Percentiles rank a stretch among this genome's conserved stretches.
Conservation (phyloP, 2,888 invertebrate species). For the Nomada flava region DNA sequence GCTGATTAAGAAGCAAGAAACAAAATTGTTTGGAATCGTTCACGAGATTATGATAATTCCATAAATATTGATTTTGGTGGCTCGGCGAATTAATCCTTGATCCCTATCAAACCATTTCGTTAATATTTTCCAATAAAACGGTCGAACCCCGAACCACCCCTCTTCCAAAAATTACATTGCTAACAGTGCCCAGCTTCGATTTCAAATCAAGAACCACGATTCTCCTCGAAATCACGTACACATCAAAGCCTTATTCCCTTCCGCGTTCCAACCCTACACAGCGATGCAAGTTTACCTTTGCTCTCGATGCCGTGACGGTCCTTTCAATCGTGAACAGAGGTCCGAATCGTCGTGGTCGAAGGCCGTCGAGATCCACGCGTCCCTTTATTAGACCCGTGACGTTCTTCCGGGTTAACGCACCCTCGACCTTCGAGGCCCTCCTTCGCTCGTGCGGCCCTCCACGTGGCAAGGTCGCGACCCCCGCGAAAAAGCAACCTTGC, state of each 20-base stretch:
- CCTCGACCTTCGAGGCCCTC: slow-evolving; percentile 56
- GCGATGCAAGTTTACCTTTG: not conserved
- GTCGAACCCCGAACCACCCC: no score
- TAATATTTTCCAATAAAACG: no score
- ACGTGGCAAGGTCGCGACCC: slow-evolving; percentile 80
- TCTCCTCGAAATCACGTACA: not conserved
- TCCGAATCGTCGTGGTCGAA: slow-evolving; percentile 21
- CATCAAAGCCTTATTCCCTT: not conserved
- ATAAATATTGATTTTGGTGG: no score
- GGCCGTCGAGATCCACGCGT: slow-evolving; percentile 46
- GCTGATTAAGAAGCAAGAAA: no score
- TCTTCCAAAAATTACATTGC: no score
- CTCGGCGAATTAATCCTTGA: no score
- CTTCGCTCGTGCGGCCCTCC: slow-evolving; percentile 47
- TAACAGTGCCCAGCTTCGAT: no score
- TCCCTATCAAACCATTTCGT: no score
- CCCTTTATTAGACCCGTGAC: slow-evolving; percentile 58
- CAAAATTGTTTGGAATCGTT: no score
- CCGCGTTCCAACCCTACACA: no score
- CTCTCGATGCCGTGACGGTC: not conserved
- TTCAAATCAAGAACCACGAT: no score
- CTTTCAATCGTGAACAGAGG: not conserved
- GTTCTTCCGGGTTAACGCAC: slow-evolving; percentile 73
- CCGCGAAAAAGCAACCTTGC: slow-evolving; percentile 64
- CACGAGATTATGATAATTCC: no score